Evolutionary conservation across 2,888 invertebrate species (phyloP), one percentile per base, ranked within the genome.

Genomic region (Acronicta aceris): DNA sequence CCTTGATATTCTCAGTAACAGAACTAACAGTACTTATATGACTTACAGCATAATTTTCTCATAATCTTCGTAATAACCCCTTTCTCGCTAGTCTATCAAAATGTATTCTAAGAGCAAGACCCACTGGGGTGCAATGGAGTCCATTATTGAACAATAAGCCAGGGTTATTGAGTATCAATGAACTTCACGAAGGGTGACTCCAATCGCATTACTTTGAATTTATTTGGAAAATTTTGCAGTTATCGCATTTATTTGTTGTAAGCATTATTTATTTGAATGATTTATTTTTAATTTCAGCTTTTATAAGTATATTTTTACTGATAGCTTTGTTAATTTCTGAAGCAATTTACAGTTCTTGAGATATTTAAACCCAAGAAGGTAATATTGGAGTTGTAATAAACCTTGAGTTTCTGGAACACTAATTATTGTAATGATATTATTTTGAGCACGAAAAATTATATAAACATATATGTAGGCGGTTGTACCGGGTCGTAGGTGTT

Each of bases 91-190:
- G 61, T 75, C 59, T 64, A 77, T 77, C 65, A 76, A 77, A 67
- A 58, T 57, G 61, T 51, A 62, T 64, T 75, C 52, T 61, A 70
- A 71, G 71, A 71, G 59, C 65, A 64, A 13, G 0, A 45, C 40
- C 7, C 70, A 51, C 57, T 50, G 63, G 72, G 76, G 58, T 58
- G 69, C 64, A 64, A 62, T 55, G 67, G 56, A 71, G 78, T 84
- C 81, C 85, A 89, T 88, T 86, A 88, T 79, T 76, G 82, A 60
- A 85, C 88, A 88, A 88, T 88, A 83, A 82, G 78, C 71, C 74
- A 72, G 75, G 75, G 79, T 86, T 85, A 86, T 85, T 82, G 78
- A 83, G 78, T 82, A 79, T 83, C 86, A 81, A 85, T 86, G 71
- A 73, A 75, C 65, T 69, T 43, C 41, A 48, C n/a, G 57, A 70